These are phyloP conservation scores for Sinhomidia bicolor DNA, from an alignment of 2,888 invertebrate genomes.

Conservation along the genomic window DNA sequence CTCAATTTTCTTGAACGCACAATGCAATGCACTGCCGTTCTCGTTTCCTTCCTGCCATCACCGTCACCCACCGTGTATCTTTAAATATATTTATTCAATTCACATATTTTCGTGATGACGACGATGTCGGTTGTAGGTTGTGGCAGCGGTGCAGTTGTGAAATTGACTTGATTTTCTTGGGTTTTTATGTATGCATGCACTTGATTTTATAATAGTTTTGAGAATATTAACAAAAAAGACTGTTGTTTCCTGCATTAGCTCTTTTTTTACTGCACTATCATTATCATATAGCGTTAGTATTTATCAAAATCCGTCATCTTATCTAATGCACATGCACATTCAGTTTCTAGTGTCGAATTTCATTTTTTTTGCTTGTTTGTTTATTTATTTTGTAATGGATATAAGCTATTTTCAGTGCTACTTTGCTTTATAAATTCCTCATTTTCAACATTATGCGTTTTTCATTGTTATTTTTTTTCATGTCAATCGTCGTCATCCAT, in stretches of 20 bases:
- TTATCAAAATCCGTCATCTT: background rate
- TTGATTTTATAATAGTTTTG: background rate
- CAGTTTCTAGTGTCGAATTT: background rate
- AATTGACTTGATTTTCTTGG: background rate
- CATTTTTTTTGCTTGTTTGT: background rate
- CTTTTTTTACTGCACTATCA: background rate
- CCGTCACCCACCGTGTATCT: background rate
- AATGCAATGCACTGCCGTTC: background rate
- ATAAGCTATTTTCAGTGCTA: background rate
- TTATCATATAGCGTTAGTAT: background rate
- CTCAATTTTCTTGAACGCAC: background rate
- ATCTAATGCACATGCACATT: background rate
- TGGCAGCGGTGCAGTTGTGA: background rate
- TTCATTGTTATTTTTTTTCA: background rate
- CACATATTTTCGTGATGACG: slow-evolving; percentile 8
- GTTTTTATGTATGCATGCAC: background rate
- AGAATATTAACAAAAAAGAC: background rate
- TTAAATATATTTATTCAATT: background rate
- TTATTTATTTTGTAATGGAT: background rate
- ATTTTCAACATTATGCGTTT: slow-evolving; percentile 3
- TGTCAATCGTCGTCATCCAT: slow-evolving; percentile 7
- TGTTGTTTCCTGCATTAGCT: background rate
- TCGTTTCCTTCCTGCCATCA: slow-evolving; percentile 27
- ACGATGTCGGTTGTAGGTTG: background rate
- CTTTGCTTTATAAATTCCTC: background rate